These are phyloP conservation scores for Leptodactylus fuscus DNA, from an alignment of 2,113 vertebrate genomes.

Conservation along the genomic window DNA sequence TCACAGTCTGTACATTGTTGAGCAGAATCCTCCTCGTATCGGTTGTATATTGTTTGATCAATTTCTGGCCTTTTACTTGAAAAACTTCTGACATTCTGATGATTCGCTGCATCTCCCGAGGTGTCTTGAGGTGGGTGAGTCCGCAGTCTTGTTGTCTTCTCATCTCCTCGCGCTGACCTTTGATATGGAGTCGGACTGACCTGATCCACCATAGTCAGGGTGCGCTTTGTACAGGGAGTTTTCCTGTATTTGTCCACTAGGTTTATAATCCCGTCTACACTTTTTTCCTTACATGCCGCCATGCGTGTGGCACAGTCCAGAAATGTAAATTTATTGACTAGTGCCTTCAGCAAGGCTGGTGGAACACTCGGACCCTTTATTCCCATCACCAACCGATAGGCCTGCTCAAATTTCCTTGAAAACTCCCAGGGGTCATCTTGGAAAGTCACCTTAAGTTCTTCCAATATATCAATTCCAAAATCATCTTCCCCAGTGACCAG, in stretches of 20 bases:
- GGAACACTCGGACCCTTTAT: background rate
- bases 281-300: background rate
- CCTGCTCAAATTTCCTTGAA: conserved; percentile 24
- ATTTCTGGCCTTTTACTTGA: too few species aligned
- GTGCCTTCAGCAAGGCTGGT: conserved; percentile 3
- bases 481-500: conserved; percentile 27
- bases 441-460: conserved; percentile 2
- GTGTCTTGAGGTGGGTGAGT: background rate
- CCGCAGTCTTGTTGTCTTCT: background rate
- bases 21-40: background rate
- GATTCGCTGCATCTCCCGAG: background rate
- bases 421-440: conserved; percentile 42
- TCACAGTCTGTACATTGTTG: background rate
- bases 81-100: background rate
- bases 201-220: background rate
- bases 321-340: conserved; percentile 33
- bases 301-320: background rate
- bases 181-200: background rate
- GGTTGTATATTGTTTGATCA: background rate
- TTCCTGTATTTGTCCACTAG: conserved; percentile 6
- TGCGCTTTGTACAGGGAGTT: background rate
- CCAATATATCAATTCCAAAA: conserved; percentile 30
- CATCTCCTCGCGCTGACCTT: background rate
- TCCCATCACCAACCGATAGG: conserved; percentile 9
- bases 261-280: background rate